Percentiles rank a stretch among this genome's conserved stretches.
These are phyloP conservation scores for Labia minor DNA, from an alignment of 2,888 invertebrate genomes.

Conservation along the genomic window DNA sequence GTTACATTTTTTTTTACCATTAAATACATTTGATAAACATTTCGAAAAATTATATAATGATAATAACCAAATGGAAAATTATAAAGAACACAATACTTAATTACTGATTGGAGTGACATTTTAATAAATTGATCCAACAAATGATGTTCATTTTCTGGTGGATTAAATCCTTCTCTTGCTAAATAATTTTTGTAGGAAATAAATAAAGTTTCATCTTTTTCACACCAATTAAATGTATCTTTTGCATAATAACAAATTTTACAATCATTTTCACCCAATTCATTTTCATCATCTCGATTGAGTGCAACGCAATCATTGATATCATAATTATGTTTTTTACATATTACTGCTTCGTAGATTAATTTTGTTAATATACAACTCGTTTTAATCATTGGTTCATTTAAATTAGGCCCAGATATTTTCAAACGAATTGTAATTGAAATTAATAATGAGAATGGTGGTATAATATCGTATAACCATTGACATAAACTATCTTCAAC, in stretches of 20 bases:
- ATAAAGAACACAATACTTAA: background rate
- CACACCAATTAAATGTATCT: background rate
- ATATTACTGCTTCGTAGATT: background rate
- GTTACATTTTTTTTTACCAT: background rate
- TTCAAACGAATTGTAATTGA: background rate
- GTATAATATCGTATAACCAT: background rate
- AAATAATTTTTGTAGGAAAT: background rate
- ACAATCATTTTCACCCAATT: too few species aligned
- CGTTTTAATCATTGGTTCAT: background rate
- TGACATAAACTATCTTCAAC: background rate
- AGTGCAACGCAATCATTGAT: too few species aligned
- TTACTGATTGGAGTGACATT: background rate
- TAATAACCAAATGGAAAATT: background rate
- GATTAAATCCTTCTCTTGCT: background rate
- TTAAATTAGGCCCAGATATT: background rate
- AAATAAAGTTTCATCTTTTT: background rate
- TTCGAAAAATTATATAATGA: background rate
- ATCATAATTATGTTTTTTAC: background rate
- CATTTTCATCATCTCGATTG: too few species aligned
- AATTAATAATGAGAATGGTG: background rate
- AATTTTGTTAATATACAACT: background rate
- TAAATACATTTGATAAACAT: background rate
- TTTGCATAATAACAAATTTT: too few species aligned
- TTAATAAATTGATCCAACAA: background rate
- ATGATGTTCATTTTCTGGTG: background rate